phyloP scores from a whole-genome alignment of 2,113 vertebrate genomes.

The Albula goreensis region DNA sequence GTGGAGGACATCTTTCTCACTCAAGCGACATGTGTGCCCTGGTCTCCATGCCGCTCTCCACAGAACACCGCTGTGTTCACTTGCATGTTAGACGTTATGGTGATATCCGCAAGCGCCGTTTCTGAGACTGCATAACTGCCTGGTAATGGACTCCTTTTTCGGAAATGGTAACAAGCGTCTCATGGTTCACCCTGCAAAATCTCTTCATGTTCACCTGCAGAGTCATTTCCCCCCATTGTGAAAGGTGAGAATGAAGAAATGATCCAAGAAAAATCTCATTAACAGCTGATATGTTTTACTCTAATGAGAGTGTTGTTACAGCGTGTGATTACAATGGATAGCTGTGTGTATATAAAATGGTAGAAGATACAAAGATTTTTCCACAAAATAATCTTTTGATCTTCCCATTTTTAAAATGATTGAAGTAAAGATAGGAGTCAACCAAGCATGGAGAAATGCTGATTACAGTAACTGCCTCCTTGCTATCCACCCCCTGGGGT shows the following conservation, averaged over 20 bases:
- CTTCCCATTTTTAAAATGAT: neutral
- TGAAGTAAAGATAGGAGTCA: neutral
- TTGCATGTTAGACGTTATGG: slow-evolving; percentile 37
- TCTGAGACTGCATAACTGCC: slow-evolving; percentile 37
- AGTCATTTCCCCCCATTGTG: slow-evolving; percentile 4
- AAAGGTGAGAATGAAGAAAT: neutral
- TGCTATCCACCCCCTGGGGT: neutral
- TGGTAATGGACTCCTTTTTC: slow-evolving; percentile 24
- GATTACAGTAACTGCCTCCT: neutral
- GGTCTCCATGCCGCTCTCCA: no score
- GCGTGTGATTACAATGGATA: neutral
- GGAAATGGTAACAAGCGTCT: slow-evolving; percentile 39
- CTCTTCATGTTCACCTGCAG: neutral
- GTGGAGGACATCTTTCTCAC: no score
- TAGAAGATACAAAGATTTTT: neutral
- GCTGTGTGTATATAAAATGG: neutral
- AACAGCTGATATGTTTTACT: neutral
- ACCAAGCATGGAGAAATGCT: neutral
- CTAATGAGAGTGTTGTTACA: neutral
- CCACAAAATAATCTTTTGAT: neutral
- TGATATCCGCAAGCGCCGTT: slow-evolving; percentile 30
- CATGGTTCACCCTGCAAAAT: slow-evolving; percentile 14
- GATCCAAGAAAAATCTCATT: neutral
- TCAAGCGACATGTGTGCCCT: no score
- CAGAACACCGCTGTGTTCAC: no score